phyloP scores from a whole-genome alignment of 2,113 vertebrate species.

The Hippocampus barbouri region DNA sequence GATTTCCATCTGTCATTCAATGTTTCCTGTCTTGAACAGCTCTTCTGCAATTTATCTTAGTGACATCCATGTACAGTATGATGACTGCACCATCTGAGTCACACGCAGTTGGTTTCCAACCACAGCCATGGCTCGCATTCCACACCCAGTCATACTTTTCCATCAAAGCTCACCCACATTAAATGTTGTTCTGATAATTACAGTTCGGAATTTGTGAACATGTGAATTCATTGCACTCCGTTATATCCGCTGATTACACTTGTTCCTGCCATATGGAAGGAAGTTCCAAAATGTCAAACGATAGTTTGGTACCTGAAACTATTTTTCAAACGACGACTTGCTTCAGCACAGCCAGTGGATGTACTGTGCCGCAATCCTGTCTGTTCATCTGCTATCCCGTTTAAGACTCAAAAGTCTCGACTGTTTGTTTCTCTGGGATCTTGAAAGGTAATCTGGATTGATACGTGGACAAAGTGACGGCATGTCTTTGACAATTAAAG shows the following conservation, averaged over 20 bases:
- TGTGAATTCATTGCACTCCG: background rate
- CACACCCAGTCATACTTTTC: conserved; percentile 17
- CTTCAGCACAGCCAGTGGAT: background rate
- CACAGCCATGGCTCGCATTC: conserved; percentile 24
- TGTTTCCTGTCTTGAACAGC: conserved; percentile 4
- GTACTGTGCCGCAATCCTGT: background rate
- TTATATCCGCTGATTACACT: background rate
- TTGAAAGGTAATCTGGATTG: too few species aligned
- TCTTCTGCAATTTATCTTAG: conserved; percentile 12
- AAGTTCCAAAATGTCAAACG: background rate
- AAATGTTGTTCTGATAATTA: conserved; percentile 1
- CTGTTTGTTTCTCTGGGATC: too few species aligned
- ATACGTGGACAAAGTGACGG: too few species aligned
- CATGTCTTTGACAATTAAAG: too few species aligned
- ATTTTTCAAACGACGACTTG: background rate
- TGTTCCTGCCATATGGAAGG: background rate
- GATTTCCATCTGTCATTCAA: conserved; percentile 18
- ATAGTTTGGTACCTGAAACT: background rate
- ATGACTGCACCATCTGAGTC: conserved; percentile 26
- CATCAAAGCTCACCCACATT: conserved; percentile 9
- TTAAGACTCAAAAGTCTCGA: too few species aligned
- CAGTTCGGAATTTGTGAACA: background rate
- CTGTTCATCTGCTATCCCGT: background rate
- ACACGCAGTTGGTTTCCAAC: conserved; percentile 22
- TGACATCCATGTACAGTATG: conserved; percentile 8